Percentiles rank a stretch among this genome's conserved stretches.
These are phyloP conservation scores for Rutpela maculata DNA, from an alignment of 2,888 invertebrate genomes.

Conservation along the genomic window DNA sequence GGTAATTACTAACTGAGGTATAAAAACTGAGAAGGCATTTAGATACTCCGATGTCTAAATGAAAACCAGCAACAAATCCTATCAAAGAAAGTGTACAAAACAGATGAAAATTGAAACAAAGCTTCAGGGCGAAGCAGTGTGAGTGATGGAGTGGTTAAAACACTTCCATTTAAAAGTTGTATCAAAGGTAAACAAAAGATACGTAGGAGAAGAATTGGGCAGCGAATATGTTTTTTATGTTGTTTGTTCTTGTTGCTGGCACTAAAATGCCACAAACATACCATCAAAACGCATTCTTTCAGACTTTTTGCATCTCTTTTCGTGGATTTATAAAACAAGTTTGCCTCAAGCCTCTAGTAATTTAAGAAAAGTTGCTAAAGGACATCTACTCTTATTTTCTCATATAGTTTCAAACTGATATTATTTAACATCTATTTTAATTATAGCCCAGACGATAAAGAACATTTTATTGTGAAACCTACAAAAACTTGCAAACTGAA, in stretches of 20 bases:
- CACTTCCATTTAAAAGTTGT: conserved; percentile 13
- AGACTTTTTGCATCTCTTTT: not conserved
- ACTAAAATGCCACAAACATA: not conserved
- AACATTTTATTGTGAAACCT: no score
- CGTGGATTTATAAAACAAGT: conserved; percentile 10
- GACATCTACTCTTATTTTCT: no score
- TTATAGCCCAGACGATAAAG: no score
- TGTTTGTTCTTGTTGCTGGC: conserved; percentile 1
- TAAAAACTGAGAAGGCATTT: not conserved
- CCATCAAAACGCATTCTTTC: not conserved
- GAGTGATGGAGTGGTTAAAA: conserved; percentile 13
- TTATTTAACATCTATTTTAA: no score
- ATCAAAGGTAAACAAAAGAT: conserved; percentile 20
- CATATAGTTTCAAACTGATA: no score
- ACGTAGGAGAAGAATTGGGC: conserved; percentile 3
- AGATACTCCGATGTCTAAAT: not conserved
- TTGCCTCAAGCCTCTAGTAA: no score
- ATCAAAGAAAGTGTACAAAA: conserved; percentile 2
- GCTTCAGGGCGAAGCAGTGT: not conserved
- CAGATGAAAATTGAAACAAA: conserved; percentile 21
- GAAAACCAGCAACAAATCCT: conserved; percentile 4
- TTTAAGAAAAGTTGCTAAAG: no score
- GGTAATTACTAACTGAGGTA: not conserved
- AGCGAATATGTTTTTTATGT: not conserved
- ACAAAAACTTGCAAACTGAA: no score